A percentile compares a stretch with the other conserved stretches of the same genome.
Evolutionary conservation across 2,113 vertebrate species (phyloP).

Genomic region (Coptodon rendalli): DNA sequence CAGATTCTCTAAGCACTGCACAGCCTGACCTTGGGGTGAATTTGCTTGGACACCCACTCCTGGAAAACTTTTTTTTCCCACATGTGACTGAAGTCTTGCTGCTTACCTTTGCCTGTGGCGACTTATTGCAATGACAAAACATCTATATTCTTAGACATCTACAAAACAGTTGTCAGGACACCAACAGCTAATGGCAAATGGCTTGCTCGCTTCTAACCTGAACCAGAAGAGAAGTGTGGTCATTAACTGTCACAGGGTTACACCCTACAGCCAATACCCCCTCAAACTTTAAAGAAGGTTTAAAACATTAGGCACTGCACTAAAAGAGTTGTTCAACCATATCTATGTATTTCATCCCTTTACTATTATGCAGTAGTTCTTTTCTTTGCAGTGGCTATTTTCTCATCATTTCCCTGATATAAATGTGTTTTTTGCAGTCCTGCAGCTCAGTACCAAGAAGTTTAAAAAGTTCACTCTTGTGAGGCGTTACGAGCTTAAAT

Average conservation of each 20-base stretch:
- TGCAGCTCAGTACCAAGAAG: neutral
- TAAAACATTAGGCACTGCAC: neutral
- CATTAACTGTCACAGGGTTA: neutral
- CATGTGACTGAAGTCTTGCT: neutral
- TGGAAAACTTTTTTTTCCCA: neutral
- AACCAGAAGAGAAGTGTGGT: neutral
- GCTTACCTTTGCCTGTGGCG: neutral
- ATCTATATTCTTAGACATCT: neutral
- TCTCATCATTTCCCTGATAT: neutral
- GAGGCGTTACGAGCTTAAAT: slow-evolving; percentile 3
- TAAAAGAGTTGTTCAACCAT: neutral
- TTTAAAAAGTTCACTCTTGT: neutral
- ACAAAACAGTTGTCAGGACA: neutral
- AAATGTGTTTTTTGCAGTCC: slow-evolving; percentile 8
- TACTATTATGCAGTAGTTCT: neutral
- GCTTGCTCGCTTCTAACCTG: neutral
- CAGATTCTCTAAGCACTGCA: neutral
- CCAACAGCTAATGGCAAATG: neutral
- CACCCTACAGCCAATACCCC: neutral
- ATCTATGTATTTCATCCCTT: neutral
- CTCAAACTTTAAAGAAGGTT: neutral
- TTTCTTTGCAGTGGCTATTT: neutral
- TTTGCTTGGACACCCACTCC: neutral
- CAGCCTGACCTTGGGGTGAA: neutral
- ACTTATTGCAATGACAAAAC: neutral